Percentiles rank a stretch among this genome's conserved stretches.
phyloP scores from a whole-genome alignment of 2,888 invertebrate genomes.

The Dicyrtoma fusca region DNA sequence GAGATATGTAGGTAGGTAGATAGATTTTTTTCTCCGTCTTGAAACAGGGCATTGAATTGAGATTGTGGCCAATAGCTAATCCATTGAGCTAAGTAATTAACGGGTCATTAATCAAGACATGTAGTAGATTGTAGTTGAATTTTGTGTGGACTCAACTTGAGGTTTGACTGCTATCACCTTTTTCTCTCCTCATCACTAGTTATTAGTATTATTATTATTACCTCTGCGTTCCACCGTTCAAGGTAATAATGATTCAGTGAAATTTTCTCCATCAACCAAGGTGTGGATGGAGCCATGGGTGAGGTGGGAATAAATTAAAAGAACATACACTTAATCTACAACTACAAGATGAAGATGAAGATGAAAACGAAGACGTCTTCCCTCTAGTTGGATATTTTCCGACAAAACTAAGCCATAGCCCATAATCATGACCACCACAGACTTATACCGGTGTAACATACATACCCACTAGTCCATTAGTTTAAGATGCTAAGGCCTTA shows the following conservation, averaged over 20 bases:
- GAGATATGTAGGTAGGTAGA: too few relatives aligned
- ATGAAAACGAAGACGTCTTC: too few relatives aligned
- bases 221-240: neutral
- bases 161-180: conserved; percentile 22
- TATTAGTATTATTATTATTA: conserved; percentile 18
- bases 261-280: conserved; percentile 5
- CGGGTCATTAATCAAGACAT: conserved; percentile 40
- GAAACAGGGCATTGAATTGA: conserved; percentile 24
- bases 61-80: conserved; percentile 31
- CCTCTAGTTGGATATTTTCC: too few relatives aligned
- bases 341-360: too few relatives aligned
- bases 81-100: conserved; percentile 34
- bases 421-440: too few relatives aligned
- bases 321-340: neutral
- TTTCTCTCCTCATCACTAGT: conserved; percentile 5
- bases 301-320: conserved; percentile 27
- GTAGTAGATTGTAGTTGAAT: conserved; percentile 17
- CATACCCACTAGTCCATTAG: too few relatives aligned
- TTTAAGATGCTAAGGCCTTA: too few relatives aligned
- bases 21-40: neutral
- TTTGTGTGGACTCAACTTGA: conserved; percentile 7
- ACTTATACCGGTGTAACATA: too few relatives aligned
- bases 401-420: too few relatives aligned
- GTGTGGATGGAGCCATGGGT: conserved; percentile 16
- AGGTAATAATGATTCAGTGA: conserved; percentile 23